These are phyloP conservation scores for Dryadula phaetusa DNA, from an alignment of 2,888 invertebrate genomes.

Conservation along the genomic window DNA sequence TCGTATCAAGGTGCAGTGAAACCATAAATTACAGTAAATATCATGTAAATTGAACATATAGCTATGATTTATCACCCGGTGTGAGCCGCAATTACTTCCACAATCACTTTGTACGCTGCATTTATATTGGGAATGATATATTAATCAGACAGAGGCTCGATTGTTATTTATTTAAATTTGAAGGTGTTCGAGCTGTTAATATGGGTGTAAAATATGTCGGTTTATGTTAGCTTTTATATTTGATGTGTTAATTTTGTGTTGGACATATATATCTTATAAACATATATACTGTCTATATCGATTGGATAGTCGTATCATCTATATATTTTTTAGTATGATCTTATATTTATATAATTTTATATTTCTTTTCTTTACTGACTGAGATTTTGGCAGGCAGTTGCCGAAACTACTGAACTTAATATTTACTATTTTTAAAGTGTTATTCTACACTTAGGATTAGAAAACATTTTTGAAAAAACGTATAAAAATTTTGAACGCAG, in stretches of 20 bases:
- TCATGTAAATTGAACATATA: conserved; percentile 23
- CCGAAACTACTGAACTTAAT: too few species aligned
- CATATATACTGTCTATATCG: too few species aligned
- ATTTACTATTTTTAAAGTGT: too few species aligned
- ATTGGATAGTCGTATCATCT: too few species aligned
- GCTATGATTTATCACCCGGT: conserved; percentile 27
- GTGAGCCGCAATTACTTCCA: conserved; percentile 28
- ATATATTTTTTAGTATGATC: too few species aligned
- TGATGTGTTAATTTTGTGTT: neutral
- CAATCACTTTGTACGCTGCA: conserved; percentile 25
- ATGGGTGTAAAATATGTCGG: conserved; percentile 4
- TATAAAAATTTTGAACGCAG: too few species aligned
- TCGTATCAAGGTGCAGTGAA: conserved; percentile 25
- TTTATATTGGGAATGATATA: conserved; percentile 30
- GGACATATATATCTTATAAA: too few species aligned
- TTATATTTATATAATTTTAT: too few species aligned
- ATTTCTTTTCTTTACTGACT: too few species aligned
- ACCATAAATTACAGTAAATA: conserved; percentile 27
- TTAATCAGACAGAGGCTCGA: conserved; percentile 24
- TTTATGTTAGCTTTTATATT: neutral
- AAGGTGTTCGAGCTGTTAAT: conserved; percentile 10
- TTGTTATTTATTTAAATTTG: conserved; percentile 31
- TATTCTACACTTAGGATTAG: too few species aligned
- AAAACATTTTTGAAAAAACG: too few species aligned
- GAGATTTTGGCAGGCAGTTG: too few species aligned